Conservation (phyloP, 2,888 invertebrate species). For the Catocala nupta region DNA sequence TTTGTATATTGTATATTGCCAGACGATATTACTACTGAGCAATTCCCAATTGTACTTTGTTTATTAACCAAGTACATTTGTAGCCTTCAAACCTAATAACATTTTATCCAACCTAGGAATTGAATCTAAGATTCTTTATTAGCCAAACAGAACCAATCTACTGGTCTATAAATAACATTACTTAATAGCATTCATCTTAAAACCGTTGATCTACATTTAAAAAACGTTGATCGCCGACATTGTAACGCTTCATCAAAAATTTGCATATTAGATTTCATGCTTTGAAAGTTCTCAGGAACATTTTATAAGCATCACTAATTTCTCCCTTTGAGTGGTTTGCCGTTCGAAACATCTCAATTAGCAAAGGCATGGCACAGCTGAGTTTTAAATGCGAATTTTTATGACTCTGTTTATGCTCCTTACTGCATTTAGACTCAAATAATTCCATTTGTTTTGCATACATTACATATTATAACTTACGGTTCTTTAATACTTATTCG, state of each 20-base stretch:
- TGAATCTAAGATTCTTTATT: too few species aligned
- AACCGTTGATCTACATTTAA: constrained; percentile 12
- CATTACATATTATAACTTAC: constrained; percentile 28
- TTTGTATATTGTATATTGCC: too few species aligned
- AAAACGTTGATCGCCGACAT: constrained; percentile 23
- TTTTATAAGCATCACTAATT: constrained; percentile 64
- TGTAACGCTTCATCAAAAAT: constrained; percentile 19
- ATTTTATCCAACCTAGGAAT: too few species aligned
- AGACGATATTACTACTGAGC: too few species aligned
- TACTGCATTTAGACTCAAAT: constrained; percentile 54
- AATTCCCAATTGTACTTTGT: too few species aligned
- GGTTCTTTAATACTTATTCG: constrained; percentile 17
- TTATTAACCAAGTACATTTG: too few species aligned
- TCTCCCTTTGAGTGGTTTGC: constrained; percentile 34
- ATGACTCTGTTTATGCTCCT: constrained; percentile 54
- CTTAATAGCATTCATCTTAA: too few species aligned
- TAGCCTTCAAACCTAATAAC: too few species aligned
- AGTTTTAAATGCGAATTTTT: constrained; percentile 63
- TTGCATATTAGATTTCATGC: constrained; percentile 19
- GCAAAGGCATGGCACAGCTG: constrained; percentile 51
- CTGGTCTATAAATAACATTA: too few species aligned
- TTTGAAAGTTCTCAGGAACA: constrained; percentile 45
- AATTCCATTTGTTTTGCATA: constrained; percentile 42
- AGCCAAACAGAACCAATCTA: too few species aligned
- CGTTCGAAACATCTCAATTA: constrained; percentile 69